phyloP scores from a whole-genome alignment of 2,797 vertebrate species.

The Takifugu rubripes region DNA sequence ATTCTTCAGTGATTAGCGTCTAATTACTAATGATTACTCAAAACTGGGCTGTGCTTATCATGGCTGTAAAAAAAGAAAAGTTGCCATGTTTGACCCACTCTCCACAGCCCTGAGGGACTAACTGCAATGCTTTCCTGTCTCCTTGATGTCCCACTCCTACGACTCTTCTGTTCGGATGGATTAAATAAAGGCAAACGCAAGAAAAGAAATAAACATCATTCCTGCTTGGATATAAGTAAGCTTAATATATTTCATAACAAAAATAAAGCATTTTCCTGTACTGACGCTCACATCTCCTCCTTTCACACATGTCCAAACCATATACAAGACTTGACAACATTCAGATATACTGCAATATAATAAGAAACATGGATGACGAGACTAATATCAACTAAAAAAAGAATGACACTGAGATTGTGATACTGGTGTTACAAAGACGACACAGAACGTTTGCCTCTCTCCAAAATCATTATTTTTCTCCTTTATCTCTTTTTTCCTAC shows the following conservation, averaged over 20 bases:
- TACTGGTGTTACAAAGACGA: constrained; percentile 50
- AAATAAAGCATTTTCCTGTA: constrained; percentile 94
- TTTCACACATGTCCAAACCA: constrained; percentile 78
- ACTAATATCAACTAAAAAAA: constrained; percentile 45
- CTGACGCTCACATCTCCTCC: constrained; percentile 70
- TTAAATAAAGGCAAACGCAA: constrained; percentile 87
- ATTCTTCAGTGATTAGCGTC: constrained; percentile 5
- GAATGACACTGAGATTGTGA: constrained; percentile 59
- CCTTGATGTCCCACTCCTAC: not conserved
- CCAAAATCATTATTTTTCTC: constrained; percentile 24
- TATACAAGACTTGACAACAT: constrained; percentile 79
- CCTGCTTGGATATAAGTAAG: constrained; percentile 87
- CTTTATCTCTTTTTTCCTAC: constrained; percentile 45
- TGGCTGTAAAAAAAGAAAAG: constrained; percentile 9
- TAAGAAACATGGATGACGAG: constrained; percentile 62
- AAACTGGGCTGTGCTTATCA: constrained; percentile 2
- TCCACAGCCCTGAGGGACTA: constrained; percentile 10
- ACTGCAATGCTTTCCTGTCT: not conserved
- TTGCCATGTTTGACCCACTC: constrained; percentile 23
- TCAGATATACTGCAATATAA: constrained; percentile 83
- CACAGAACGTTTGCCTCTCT: constrained; percentile 43
- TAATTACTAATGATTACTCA: constrained; percentile 7
- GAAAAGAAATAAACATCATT: constrained; percentile 79
- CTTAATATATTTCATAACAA: constrained; percentile 87
- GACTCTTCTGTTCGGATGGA: constrained; percentile 70